phyloP scores from a whole-genome alignment of 2,888 invertebrate species.

The Acanthosoma haemorrhoidale region DNA sequence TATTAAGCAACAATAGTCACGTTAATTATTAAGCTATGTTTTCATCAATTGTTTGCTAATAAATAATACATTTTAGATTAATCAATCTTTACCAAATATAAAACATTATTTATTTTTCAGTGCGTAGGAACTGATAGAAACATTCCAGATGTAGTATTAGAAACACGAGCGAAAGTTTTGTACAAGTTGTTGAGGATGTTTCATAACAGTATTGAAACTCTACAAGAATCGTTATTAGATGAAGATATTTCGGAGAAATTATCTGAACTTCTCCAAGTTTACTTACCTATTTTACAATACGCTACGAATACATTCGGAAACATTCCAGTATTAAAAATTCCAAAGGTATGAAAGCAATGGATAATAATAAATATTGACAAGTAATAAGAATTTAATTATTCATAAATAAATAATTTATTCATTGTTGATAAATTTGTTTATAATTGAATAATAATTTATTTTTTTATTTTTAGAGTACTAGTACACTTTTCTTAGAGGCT shows the following conservation, averaged over 20 bases:
- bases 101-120: slow-evolving; percentile 50
- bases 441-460: neutral
- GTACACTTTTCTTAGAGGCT: slow-evolving; percentile 79
- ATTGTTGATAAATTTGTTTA: too few relatives aligned
- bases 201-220: slow-evolving; percentile 73
- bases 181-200: slow-evolving; percentile 74
- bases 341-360: slow-evolving; percentile 58
- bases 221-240: slow-evolving; percentile 46
- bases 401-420: neutral
- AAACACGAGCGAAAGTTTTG: slow-evolving; percentile 70
- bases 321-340: slow-evolving; percentile 71
- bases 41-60: too few relatives aligned
- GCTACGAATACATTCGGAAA: slow-evolving; percentile 79
- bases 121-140: slow-evolving; percentile 83
- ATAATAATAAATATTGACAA: neutral
- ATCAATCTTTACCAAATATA: neutral
- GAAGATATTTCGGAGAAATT: slow-evolving; percentile 66
- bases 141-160: slow-evolving; percentile 74
- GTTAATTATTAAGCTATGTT: too few relatives aligned
- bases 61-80: too few relatives aligned
- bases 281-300: slow-evolving; percentile 75
- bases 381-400: neutral
- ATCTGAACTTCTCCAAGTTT: slow-evolving; percentile 82
- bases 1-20: too few relatives aligned
- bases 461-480: slow-evolving; percentile 64